phyloP scores from a whole-genome alignment of 2,888 invertebrate species.

The Chrysolina oricalcia region DNA sequence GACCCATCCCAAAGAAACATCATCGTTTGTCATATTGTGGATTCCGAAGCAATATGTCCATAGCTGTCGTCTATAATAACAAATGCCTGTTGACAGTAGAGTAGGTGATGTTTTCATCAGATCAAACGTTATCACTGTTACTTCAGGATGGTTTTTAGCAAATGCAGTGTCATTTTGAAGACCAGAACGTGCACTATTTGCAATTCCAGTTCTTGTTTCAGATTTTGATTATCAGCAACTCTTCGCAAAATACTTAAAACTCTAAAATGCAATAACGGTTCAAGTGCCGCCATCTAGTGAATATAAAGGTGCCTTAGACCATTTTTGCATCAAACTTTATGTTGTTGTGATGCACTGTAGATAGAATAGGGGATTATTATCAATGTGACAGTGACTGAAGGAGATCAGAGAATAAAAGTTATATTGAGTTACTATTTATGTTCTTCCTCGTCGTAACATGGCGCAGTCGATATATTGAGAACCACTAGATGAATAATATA shows the following conservation, averaged over 20 bases:
- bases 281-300: no score
- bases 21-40: constrained; percentile 54
- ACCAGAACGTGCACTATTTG: neutral
- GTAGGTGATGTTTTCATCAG: constrained; percentile 60
- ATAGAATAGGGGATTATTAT: no score
- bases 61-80: constrained; percentile 59
- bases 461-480: no score
- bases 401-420: no score
- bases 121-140: constrained; percentile 55
- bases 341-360: no score
- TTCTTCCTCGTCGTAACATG: no score
- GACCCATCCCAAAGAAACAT: constrained; percentile 59
- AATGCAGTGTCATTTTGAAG: constrained; percentile 41
- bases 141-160: constrained; percentile 36
- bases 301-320: no score
- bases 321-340: no score
- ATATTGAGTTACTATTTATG: no score
- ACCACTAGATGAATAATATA: no score
- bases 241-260: neutral
- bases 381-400: no score
- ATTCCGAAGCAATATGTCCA: constrained; percentile 59
- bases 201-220: neutral
- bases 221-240: neutral
- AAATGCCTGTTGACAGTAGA: constrained; percentile 55
- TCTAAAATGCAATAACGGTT: no score